A percentile compares a stretch with the other conserved stretches of the same genome.
Conservation (phyloP, 2,888 invertebrate species). For the Aphodius sticticus region DNA sequence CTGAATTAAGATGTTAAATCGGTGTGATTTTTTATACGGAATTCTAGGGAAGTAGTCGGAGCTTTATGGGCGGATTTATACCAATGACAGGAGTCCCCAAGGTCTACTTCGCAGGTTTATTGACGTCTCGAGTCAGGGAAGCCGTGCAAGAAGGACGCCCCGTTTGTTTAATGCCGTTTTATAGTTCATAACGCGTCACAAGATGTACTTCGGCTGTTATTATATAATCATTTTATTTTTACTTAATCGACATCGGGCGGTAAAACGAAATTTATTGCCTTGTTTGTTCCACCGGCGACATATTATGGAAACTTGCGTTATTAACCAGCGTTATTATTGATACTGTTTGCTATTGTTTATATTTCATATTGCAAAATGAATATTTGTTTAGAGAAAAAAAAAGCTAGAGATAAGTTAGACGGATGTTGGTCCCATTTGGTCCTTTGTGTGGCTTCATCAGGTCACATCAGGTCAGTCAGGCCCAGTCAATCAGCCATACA, state of each 20-base stretch:
- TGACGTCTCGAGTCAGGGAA: slow-evolving; percentile 56
- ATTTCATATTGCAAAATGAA: too few species aligned
- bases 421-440: too few species aligned
- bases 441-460: too few species aligned
- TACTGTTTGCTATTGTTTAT: too few species aligned
- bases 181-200: slow-evolving; percentile 48
- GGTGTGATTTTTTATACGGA: slow-evolving; percentile 36
- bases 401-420: too few species aligned
- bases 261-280: slow-evolving; percentile 5
- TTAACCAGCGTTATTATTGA: too few species aligned
- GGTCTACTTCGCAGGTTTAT: slow-evolving; percentile 58
- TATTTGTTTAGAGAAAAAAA: too few species aligned
- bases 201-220: slow-evolving; percentile 42
- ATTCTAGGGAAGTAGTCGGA: slow-evolving; percentile 50
- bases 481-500: too few species aligned
- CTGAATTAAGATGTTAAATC: slow-evolving; percentile 31
- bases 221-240: slow-evolving; percentile 37
- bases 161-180: slow-evolving; percentile 56
- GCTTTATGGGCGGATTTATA: slow-evolving; percentile 55
- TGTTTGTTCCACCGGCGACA: not conserved
- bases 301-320: not conserved
- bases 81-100: slow-evolving; percentile 55
- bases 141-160: slow-evolving; percentile 54
- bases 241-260: slow-evolving; percentile 12
- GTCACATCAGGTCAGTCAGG: too few species aligned